Evolutionary conservation across 2,888 invertebrate species (phyloP), one percentile per base, ranked within the genome.

Genomic region (Frankliniella fusca): DNA sequence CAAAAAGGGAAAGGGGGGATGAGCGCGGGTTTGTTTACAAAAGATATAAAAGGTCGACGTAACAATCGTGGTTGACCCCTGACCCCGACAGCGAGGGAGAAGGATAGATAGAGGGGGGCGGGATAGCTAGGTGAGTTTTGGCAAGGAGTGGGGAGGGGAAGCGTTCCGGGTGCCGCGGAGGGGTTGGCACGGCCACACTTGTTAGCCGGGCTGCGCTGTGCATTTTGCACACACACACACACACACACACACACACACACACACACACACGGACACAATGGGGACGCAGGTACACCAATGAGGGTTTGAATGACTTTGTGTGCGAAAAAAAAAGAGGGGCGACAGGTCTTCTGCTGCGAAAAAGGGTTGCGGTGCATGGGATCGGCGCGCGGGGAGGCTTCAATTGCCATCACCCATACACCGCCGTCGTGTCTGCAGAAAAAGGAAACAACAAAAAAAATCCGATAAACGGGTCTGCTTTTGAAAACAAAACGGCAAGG

Each of bases 41-140:
- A 76, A 27, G 70, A 27, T 27, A 76, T 76, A 76, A 76, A 76
- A 27, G 27, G 27, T 38, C 23, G 70, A 76, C 27, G 70, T 23
- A 12, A 76, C 70, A 76, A 76, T 76, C 70, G 70, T 76, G 70
- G 70, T 76, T 76, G 70, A 76, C 70, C 70, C 70, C 70, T 76
- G 70, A 76, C 70, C 70, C 70, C 38, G 38, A 38, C 38, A 38
- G 38, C 38, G 38, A 38, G 38, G 38, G 38, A 38, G 38, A 38
- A 38, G 38, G 38, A 38, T 38, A 38, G n/a, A n/a, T 38, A 38
- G 38, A 38, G 38, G 38, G 38, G 38, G 38, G 38, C 38, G 38
- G 38, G 38, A 38, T 38, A 5, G 3, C 38, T 38, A 38, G 38
- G 38, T 38, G 38, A 38, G 38, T 38, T 38, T 38, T 38, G 38